Percentiles rank a stretch among this genome's conserved stretches.
Conservation (phyloP, 2,113 vertebrate genomes). For the Cyprinodon brontotheroides region DNA sequence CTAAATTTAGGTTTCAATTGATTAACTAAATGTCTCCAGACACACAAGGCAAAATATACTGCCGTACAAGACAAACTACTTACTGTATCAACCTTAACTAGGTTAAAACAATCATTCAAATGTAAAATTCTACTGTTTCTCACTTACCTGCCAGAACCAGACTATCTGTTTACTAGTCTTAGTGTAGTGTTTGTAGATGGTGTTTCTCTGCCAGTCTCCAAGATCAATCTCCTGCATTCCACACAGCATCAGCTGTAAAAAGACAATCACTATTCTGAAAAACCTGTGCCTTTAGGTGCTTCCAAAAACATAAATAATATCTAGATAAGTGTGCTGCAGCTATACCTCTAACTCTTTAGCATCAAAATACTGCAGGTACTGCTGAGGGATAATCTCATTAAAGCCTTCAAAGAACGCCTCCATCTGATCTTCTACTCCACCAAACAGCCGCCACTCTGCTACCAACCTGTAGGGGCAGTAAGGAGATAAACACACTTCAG, state of each 20-base stretch:
- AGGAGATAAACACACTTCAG: background rate
- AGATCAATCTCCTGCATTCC: conserved; percentile 99
- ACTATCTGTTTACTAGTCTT: conserved; percentile 95
- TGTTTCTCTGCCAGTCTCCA: conserved; percentile 93
- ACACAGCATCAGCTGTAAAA: conserved; percentile 91
- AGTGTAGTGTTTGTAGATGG: conserved; percentile 96
- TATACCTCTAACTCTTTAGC: conserved; percentile 96
- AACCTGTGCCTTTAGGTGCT: background rate
- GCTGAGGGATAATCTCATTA: conserved; percentile 97
- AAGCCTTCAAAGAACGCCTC: conserved; percentile 98
- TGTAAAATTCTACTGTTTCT: background rate
- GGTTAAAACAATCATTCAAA: background rate
- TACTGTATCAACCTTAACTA: background rate
- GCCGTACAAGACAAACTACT: no score
- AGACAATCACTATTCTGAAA: background rate
- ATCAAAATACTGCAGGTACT: conserved; percentile 98
- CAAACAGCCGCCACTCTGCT: conserved; percentile 95
- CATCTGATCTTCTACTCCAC: conserved; percentile 97
- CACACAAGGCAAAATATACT: no score
- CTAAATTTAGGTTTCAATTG: no score
- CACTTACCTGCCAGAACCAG: conserved; percentile 98
- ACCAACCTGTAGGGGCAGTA: conserved; percentile 82
- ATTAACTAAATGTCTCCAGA: no score
- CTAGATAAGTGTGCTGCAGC: background rate
- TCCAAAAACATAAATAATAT: background rate